Conservation (phyloP, 1,140 invertebrate species). For the Nomia melanderi region DNA sequence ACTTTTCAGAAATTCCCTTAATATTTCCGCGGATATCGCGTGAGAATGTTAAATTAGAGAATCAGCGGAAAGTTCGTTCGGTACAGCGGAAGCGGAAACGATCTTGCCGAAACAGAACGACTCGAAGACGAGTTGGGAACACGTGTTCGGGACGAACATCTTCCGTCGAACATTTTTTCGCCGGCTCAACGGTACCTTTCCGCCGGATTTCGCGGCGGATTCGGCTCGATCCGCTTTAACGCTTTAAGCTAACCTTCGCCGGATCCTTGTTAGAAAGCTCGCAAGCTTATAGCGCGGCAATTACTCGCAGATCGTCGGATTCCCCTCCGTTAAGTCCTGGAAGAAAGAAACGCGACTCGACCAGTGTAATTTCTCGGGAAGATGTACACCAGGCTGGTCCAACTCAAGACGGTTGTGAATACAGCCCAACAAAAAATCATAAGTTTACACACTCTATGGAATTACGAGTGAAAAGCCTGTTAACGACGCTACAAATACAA, state of each 20-base stretch:
- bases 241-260: conserved; percentile 56
- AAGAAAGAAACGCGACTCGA: not conserved
- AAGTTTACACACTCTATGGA: too few relatives aligned
- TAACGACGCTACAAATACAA: too few relatives aligned
- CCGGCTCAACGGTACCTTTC: conserved; percentile 3
- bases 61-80: too few relatives aligned
- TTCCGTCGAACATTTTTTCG: not conserved
- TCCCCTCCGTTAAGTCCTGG: conserved; percentile 12
- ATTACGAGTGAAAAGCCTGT: too few relatives aligned
- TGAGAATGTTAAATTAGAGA: too few relatives aligned
- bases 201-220: conserved; percentile 8
- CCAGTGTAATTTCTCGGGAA: conserved; percentile 8
- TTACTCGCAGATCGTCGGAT: conserved; percentile 61
- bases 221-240: conserved; percentile 63
- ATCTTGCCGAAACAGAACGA: not conserved
- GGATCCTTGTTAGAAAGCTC: conserved; percentile 65
- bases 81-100: not conserved
- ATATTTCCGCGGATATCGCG: too few relatives aligned
- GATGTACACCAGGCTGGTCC: not conserved
- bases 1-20: too few relatives aligned
- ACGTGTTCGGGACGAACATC: not conserved
- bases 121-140: not conserved
- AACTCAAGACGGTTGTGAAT: not conserved
- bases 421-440: too few relatives aligned
- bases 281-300: conserved; percentile 50